These are phyloP conservation scores for Pyrgus malvae DNA, from an alignment of 2,888 invertebrate genomes.

Conservation along the genomic window DNA sequence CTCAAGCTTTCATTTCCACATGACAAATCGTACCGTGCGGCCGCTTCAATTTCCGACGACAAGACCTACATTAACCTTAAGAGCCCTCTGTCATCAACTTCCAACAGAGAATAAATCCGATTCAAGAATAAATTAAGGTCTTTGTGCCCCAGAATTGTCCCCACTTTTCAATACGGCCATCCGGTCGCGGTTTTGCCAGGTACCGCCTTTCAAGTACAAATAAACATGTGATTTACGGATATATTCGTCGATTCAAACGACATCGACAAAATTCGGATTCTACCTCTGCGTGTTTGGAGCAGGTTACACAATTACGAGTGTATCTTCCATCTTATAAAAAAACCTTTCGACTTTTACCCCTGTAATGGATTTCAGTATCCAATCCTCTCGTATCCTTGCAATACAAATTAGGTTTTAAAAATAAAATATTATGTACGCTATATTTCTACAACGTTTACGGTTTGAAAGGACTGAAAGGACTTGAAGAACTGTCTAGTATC, in stretches of 20 bases:
- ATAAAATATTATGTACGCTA: slow-evolving; percentile 21
- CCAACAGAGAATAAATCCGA: slow-evolving; percentile 70
- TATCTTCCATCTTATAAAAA: slow-evolving; percentile 18
- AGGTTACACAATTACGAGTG: slow-evolving; percentile 18
- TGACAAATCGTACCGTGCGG: slow-evolving; percentile 63
- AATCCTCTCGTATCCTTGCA: slow-evolving; percentile 3
- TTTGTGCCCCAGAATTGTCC: slow-evolving; percentile 67
- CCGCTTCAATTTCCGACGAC: slow-evolving; percentile 74
- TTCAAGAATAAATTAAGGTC: slow-evolving; percentile 78
- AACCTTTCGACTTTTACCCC: slow-evolving; percentile 13
- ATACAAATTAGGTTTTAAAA: slow-evolving; percentile 24
- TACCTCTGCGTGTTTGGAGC: slow-evolving; percentile 23
- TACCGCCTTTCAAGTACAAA: slow-evolving; percentile 48
- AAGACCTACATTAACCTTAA: slow-evolving; percentile 76
- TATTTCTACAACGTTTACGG: background rate
- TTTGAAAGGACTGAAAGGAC: no score
- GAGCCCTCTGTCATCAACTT: slow-evolving; percentile 70
- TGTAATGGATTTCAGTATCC: slow-evolving; percentile 19
- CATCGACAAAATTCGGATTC: slow-evolving; percentile 10
- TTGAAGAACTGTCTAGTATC: no score
- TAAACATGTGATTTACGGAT: slow-evolving; percentile 55
- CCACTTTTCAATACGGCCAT: slow-evolving; percentile 50
- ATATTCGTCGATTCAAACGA: slow-evolving; percentile 43
- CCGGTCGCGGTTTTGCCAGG: slow-evolving; percentile 39
- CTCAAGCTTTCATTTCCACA: slow-evolving; percentile 63